Evolutionary conservation across 1,140 invertebrate genomes (phyloP).

Genomic region (Nephotettix cincticeps): DNA sequence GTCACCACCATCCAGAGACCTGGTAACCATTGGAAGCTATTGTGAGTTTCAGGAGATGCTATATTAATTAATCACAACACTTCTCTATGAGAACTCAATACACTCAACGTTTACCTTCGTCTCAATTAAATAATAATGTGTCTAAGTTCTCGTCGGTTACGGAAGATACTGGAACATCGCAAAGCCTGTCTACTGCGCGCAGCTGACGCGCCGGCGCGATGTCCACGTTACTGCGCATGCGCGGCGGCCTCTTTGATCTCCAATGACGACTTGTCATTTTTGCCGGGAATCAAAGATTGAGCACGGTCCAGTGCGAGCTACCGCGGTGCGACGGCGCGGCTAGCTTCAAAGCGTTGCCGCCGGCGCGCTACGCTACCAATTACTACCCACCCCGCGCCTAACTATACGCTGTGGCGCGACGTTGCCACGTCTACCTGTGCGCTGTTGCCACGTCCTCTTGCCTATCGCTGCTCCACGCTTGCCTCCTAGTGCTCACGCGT

Average conservation of each 20-base stretch:
- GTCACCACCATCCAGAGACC: no score
- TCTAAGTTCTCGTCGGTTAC: no score
- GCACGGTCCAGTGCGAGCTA: no score
- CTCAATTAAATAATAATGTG: no score
- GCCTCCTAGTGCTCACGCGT: no score
- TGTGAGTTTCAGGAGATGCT: no score
- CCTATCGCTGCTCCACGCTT: not conserved
- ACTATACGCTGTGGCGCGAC: conserved; percentile 13
- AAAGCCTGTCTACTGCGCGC: no score
- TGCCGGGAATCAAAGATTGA: not conserved
- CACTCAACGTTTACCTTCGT: no score
- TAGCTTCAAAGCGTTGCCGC: conserved; percentile 6
- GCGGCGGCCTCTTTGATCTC: not conserved
- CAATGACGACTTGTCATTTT: conserved; percentile 6
- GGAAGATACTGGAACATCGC: no score
- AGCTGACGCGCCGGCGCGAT: not conserved
- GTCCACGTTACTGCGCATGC: not conserved
- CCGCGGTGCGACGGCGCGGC: not conserved
- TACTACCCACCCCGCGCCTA: conserved; percentile 9
- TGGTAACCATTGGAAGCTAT: no score
- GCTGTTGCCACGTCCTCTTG: not conserved
- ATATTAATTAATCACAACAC: no score
- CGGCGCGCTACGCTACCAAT: conserved; percentile 2
- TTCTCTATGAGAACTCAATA: no score
- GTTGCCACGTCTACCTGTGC: conserved; percentile 11